Evolutionary conservation across 2,888 invertebrate species (phyloP).

Genomic region (Sarcophaga variegata): DNA sequence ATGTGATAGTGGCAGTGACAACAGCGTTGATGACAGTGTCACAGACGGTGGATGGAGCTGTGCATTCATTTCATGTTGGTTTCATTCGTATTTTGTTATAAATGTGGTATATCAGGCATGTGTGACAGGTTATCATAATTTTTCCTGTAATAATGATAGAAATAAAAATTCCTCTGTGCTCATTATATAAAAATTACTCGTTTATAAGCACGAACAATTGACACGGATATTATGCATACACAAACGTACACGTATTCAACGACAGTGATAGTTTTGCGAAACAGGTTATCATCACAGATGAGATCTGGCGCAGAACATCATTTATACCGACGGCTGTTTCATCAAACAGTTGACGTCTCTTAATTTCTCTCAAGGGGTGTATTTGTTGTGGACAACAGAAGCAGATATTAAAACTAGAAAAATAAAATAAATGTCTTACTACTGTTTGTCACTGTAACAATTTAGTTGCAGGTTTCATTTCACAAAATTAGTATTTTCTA

Average conservation of each 20-base stretch:
- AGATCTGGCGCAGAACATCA: neutral
- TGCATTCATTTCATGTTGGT: slow-evolving; percentile 24
- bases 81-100: slow-evolving; percentile 2
- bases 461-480: neutral
- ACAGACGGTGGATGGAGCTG: neutral
- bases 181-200: slow-evolving; percentile 49
- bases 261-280: neutral
- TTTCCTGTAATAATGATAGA: slow-evolving; percentile 49
- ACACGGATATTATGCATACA: neutral
- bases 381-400: neutral
- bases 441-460: neutral
- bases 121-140: slow-evolving; percentile 55
- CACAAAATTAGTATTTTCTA: neutral
- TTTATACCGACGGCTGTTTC: neutral
- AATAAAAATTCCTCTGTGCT: slow-evolving; percentile 47
- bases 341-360: neutral
- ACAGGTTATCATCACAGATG: neutral
- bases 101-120: slow-evolving; percentile 32
- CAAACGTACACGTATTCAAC: neutral
- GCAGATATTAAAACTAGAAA: neutral
- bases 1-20: neutral
- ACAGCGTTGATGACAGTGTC: no score
- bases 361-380: neutral
- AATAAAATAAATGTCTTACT: neutral
- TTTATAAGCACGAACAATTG: slow-evolving; percentile 26